Conservation (phyloP, 2,797 vertebrate genomes). For the Pangasius larnaudii region DNA sequence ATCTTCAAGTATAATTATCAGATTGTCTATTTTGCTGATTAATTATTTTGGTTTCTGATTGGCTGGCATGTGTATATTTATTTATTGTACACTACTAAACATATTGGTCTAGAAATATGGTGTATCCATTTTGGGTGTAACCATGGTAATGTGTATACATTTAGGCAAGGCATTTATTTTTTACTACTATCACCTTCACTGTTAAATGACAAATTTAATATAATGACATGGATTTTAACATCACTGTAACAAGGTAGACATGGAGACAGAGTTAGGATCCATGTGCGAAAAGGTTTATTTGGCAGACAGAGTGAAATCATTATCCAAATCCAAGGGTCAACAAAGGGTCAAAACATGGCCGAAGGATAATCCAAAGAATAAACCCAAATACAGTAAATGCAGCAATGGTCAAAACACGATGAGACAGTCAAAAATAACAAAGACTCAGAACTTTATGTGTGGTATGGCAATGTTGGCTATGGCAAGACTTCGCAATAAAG, state of each 20-base stretch:
- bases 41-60: slow-evolving; percentile 9
- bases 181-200: not conserved
- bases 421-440: not conserved
- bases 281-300: not conserved
- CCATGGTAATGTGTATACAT: not conserved
- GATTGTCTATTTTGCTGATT: not conserved
- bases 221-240: not conserved
- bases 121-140: not conserved
- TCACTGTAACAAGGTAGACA: not conserved
- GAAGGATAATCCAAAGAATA: not conserved
- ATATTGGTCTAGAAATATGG: not conserved
- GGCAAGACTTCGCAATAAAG: not conserved
- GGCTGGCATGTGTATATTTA: not conserved
- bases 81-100: not conserved
- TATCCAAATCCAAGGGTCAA: not conserved
- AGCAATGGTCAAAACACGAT: not conserved
- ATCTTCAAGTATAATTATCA: not conserved
- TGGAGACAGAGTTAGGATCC: not conserved
- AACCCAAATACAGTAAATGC: not conserved
- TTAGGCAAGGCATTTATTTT: not conserved
- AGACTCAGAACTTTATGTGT: not conserved
- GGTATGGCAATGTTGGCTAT: not conserved
- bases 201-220: not conserved
- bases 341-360: not conserved
- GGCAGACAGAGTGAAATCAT: not conserved